Conservation (phyloP, 1,140 invertebrate species). For the Reticulitermes speratus region DNA sequence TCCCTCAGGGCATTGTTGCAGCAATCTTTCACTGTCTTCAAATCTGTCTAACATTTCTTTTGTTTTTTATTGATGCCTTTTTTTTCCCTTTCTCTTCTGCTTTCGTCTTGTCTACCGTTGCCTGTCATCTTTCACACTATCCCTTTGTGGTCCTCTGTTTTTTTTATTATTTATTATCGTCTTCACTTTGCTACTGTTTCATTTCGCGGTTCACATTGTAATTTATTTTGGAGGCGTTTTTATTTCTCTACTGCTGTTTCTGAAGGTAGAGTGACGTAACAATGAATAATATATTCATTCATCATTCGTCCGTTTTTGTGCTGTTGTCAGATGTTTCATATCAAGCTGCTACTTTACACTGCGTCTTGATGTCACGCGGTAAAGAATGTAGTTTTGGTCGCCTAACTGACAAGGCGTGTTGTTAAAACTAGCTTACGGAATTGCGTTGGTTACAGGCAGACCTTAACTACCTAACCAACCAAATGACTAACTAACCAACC, state of each 20-base stretch:
- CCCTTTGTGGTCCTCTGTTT: background rate
- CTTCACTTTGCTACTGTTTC: conserved; percentile 6
- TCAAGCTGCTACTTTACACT: background rate
- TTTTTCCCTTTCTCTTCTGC: background rate
- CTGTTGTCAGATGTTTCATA: background rate
- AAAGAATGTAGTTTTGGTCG: background rate
- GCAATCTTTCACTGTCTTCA: conserved; percentile 18
- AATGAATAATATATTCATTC: conserved; percentile 18
- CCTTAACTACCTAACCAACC: too few species aligned
- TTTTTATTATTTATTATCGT: conserved; percentile 1
- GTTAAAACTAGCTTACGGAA: background rate
- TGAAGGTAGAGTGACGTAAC: background rate
- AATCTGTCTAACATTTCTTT: conserved; percentile 4
- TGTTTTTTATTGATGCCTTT: background rate
- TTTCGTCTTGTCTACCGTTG: background rate
- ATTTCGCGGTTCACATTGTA: conserved; percentile 13
- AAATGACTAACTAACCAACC: too few species aligned
- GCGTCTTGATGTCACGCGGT: background rate
- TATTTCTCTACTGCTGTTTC: background rate
- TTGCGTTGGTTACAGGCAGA: too few species aligned
- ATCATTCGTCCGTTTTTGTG: conserved; percentile 2
- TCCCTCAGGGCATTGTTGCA: background rate
- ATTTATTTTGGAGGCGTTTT: background rate
- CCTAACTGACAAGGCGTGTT: background rate
- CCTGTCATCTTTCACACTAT: conserved; percentile 4